phyloP scores from a whole-genome alignment of 2,113 vertebrate genomes.

The Stigmatopora nigra region DNA sequence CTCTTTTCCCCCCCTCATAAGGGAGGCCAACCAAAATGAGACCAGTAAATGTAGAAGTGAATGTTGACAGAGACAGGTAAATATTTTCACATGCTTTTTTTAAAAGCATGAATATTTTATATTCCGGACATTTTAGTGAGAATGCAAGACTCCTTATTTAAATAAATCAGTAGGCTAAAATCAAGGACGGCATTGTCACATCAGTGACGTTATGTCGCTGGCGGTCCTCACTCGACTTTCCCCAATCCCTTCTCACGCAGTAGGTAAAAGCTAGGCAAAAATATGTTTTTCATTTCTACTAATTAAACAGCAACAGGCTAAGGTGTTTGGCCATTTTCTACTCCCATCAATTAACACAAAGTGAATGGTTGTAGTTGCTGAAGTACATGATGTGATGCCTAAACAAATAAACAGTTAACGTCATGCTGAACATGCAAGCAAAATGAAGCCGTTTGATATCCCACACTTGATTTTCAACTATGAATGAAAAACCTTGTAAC shows the following conservation, averaged over 20 bases:
- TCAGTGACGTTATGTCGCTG: slow-evolving; percentile 27
- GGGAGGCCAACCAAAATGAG: neutral
- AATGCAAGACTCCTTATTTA: slow-evolving; percentile 17
- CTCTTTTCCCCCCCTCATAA: neutral
- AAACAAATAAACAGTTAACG: neutral
- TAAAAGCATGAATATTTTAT: slow-evolving; percentile 40
- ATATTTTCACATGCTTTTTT: slow-evolving; percentile 11
- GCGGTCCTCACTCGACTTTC: slow-evolving; percentile 38
- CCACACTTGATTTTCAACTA: slow-evolving; percentile 10
- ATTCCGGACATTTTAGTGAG: slow-evolving; percentile 19
- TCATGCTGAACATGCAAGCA: slow-evolving; percentile 6
- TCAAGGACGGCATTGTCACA: slow-evolving; percentile 37
- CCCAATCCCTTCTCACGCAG: slow-evolving; percentile 17
- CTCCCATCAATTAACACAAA: slow-evolving; percentile 9
- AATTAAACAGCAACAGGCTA: slow-evolving; percentile 8
- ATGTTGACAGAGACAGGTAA: neutral
- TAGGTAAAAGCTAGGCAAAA: slow-evolving; percentile 1
- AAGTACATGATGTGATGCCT: slow-evolving; percentile 7
- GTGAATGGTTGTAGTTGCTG: neutral
- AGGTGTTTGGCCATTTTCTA: slow-evolving; percentile 9
- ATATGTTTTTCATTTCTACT: slow-evolving; percentile 17
- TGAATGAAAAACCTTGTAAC: slow-evolving; percentile 5
- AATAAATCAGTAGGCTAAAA: slow-evolving; percentile 20
- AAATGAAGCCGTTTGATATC: slow-evolving; percentile 9
- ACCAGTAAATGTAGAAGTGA: neutral